A percentile compares a stretch with the other conserved stretches of the same genome.
phyloP scores from a whole-genome alignment of 2,888 invertebrate genomes.

The Drosophila nr. medialis region DNA sequence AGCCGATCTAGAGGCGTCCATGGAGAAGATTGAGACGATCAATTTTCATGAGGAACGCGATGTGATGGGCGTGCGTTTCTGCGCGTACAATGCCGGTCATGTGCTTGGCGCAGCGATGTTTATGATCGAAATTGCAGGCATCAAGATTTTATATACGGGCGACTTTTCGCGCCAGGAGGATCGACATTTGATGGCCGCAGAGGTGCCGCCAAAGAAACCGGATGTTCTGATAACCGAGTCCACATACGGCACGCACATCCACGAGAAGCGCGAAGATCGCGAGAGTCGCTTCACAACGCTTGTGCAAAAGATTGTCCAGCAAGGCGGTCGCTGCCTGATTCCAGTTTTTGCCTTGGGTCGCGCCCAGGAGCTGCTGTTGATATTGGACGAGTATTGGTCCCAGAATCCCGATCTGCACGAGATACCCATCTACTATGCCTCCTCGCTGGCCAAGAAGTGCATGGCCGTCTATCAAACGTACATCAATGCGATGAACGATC shows the following conservation, averaged over 20 bases:
- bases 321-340: slow-evolving; percentile 99
- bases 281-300: slow-evolving; percentile 96
- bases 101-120: slow-evolving; percentile 99
- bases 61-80: slow-evolving; percentile 97
- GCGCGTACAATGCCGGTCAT: slow-evolving; percentile 99
- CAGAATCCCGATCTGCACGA: slow-evolving; percentile 93
- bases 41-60: slow-evolving; percentile 99
- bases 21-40: slow-evolving; percentile 99
- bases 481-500: slow-evolving; percentile 99
- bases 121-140: slow-evolving; percentile 99
- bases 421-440: slow-evolving; percentile 99
- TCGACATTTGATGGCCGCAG: slow-evolving; percentile 99
- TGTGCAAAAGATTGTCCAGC: slow-evolving; percentile 97
- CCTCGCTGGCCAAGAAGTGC: slow-evolving; percentile 99
- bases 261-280: slow-evolving; percentile 98
- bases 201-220: slow-evolving; percentile 97
- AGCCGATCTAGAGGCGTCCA: slow-evolving; percentile 97
- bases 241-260: slow-evolving; percentile 99
- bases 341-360: slow-evolving; percentile 99
- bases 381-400: slow-evolving; percentile 99
- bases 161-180: slow-evolving; percentile 99
- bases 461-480: slow-evolving; percentile 99
- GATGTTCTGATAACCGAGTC: slow-evolving; percentile 99
- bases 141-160: slow-evolving; percentile 97
- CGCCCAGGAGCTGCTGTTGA: slow-evolving; percentile 97